Percentiles rank a stretch among this genome's conserved stretches.
Conservation (phyloP, 53 echinoderm and acorn worm genomes). For the Henricia sp. region DNA sequence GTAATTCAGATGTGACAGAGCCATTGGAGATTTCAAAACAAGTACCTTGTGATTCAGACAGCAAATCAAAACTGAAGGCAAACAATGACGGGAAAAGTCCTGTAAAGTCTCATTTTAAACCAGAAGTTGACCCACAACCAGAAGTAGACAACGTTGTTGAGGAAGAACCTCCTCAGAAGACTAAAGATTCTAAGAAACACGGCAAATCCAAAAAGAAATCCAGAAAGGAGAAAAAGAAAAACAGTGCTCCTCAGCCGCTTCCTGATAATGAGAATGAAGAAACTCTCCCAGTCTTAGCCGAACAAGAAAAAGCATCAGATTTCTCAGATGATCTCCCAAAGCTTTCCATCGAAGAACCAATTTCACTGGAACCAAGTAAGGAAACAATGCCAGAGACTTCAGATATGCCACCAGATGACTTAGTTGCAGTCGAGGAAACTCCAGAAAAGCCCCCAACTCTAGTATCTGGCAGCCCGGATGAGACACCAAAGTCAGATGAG, state of each 20-base stretch:
- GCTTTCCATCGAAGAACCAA: slow-evolving; percentile 39
- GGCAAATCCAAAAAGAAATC: slow-evolving; percentile 73
- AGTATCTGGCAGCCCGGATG: slow-evolving; percentile 21
- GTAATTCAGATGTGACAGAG: not conserved
- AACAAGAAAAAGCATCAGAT: slow-evolving; percentile 3
- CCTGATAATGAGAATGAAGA: slow-evolving; percentile 44
- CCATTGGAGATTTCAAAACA: not conserved
- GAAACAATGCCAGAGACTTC: slow-evolving; percentile 25
- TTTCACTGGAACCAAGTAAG: slow-evolving; percentile 38
- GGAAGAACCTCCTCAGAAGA: slow-evolving; percentile 49
- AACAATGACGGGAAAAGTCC: slow-evolving; percentile 45
- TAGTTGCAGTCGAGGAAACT: slow-evolving; percentile 17
- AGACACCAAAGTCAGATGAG: not conserved
- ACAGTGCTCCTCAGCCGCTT: slow-evolving; percentile 13
- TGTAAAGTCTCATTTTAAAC: slow-evolving; percentile 41
- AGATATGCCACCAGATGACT: slow-evolving; percentile 51
- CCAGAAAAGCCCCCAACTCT: slow-evolving; percentile 20
- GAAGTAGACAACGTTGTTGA: slow-evolving; percentile 61
- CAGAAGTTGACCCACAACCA: slow-evolving; percentile 44
- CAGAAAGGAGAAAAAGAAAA: slow-evolving; percentile 59
- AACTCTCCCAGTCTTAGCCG: not conserved
- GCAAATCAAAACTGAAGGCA: slow-evolving; percentile 32
- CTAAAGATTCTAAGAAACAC: slow-evolving; percentile 61
- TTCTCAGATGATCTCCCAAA: slow-evolving; percentile 53
- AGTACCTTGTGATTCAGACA: slow-evolving; percentile 1